These are phyloP conservation scores for Drosophila nigromelanica DNA, from an alignment of 1,140 invertebrate genomes.

Conservation along the genomic window DNA sequence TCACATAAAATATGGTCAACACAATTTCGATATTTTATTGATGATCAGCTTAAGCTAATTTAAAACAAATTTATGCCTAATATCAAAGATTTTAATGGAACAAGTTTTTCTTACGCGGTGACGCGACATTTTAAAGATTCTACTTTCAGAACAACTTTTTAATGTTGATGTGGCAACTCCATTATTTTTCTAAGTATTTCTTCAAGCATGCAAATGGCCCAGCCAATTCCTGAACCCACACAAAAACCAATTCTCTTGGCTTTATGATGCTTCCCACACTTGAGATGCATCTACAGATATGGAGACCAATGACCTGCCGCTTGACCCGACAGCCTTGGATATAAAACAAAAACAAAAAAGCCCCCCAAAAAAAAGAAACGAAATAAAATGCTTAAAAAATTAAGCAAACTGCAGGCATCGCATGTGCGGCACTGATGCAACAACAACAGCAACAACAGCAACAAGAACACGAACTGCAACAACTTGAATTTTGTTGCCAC, in stretches of 20 bases:
- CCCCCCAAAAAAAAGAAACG: slow-evolving; percentile 4
- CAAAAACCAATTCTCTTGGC: not conserved
- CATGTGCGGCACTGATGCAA: slow-evolving; percentile 40
- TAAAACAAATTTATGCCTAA: slow-evolving; percentile 34
- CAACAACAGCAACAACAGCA: slow-evolving; percentile 2
- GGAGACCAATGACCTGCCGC: slow-evolving; percentile 43
- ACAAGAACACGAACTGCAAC: slow-evolving; percentile 1
- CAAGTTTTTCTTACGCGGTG: slow-evolving; percentile 23
- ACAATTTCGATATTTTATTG: slow-evolving; percentile 18
- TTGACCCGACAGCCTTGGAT: slow-evolving; percentile 46
- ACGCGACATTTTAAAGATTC: slow-evolving; percentile 11
- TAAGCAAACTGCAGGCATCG: slow-evolving; percentile 40
- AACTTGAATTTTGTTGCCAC: slow-evolving; percentile 53
- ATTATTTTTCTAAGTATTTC: slow-evolving; percentile 12
- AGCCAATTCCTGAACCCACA: slow-evolving; percentile 27
- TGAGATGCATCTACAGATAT: slow-evolving; percentile 38
- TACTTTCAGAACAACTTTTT: slow-evolving; percentile 53
- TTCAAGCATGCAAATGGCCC: not conserved
- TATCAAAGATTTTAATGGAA: slow-evolving; percentile 13
- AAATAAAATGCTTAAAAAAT: slow-evolving; percentile 41
- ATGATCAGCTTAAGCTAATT: slow-evolving; percentile 26
- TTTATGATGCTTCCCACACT: slow-evolving; percentile 43
- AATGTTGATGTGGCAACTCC: slow-evolving; percentile 1
- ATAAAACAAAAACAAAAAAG: slow-evolving; percentile 1
- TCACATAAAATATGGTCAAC: slow-evolving; percentile 11